Base-by-base conservation (phyloP, 2,113 vertebrate species). In the Geococcyx californianus region DNA sequence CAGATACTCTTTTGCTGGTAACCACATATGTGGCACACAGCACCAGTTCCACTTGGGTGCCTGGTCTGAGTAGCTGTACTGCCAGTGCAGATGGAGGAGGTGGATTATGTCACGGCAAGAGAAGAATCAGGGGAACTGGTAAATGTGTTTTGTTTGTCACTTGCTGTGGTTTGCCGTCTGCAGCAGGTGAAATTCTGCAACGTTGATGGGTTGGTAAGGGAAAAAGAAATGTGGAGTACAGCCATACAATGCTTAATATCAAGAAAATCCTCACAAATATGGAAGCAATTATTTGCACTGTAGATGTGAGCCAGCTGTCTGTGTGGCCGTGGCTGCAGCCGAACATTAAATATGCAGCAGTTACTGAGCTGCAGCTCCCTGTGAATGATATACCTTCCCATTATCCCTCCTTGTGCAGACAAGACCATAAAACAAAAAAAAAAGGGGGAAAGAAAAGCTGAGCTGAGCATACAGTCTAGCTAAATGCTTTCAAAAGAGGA, bases 321-420 rank as follows among this genome's bases (percentile, higher is more conserved):
- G 66, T 20, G 31, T 85, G 92, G 67, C 38, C 44, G 19, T 23
- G 79, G 75, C 67, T 96, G 85, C 82, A 94, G 90, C 34, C 51
- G 5, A 29, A 24, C 72, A 93, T 92, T 85, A 92, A 95, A 88
- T 92, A 96, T 96, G 87, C 86, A 92, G 90, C 68, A 95, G 79
- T 67, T 83, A 83, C 63, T 83, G 88, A 94, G 38, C 94, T 85
- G 55, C 63, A 92, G 83, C 87, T 94, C 6, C 2, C 82, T 92
- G 82, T 89, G 92, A 88, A 62, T 69, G 51, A 92, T 86, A 51
- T 77, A 93, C 62, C 33, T 96, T 59, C 70, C 63, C 85, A 86
- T 90, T 97, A 96, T 67, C 54, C 88, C 34, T 90, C 33, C 88
- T 62, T 92, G 75, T 67, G 51, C 42, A 18, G 59, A 86, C 88